These are phyloP conservation scores for Lytechinus pictus DNA, from an alignment of 35 echinoderm and acorn worm species.

Conservation along the genomic window DNA sequence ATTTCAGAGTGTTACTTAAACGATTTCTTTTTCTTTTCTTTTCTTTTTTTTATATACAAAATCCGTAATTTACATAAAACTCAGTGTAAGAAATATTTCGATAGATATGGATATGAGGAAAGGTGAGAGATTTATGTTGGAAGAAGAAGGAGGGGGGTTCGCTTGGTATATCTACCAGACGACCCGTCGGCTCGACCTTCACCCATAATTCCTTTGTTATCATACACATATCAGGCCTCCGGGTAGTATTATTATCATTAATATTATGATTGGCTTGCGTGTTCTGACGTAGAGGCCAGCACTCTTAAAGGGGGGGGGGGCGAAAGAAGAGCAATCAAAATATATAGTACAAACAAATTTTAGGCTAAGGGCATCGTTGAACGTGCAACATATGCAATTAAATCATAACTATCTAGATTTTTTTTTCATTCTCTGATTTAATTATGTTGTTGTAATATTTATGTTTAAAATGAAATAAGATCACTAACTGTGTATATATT, in stretches of 20 bases:
- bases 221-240: constrained; percentile 37
- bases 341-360: no score
- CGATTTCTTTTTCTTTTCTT: no score
- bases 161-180: background rate
- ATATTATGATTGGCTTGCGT: constrained; percentile 38
- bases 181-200: constrained; percentile 9
- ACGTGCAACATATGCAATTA: no score
- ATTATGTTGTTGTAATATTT: no score
- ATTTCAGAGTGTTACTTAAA: no score
- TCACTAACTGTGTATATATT: no score
- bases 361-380: no score
- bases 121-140: background rate
- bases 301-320: background rate
- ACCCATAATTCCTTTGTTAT: constrained; percentile 42
- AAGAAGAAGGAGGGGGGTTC: background rate
- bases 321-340: no score
- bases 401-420: no score
- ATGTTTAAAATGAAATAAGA: no score
- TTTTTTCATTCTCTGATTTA: no score
- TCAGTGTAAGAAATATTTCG: background rate
- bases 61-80: background rate
- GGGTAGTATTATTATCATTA: constrained; percentile 40
- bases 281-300: background rate
- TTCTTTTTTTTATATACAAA: no score
- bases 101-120: background rate